Conservation (phyloP, 2,797 vertebrate genomes). For the Chelmon rostratus region DNA sequence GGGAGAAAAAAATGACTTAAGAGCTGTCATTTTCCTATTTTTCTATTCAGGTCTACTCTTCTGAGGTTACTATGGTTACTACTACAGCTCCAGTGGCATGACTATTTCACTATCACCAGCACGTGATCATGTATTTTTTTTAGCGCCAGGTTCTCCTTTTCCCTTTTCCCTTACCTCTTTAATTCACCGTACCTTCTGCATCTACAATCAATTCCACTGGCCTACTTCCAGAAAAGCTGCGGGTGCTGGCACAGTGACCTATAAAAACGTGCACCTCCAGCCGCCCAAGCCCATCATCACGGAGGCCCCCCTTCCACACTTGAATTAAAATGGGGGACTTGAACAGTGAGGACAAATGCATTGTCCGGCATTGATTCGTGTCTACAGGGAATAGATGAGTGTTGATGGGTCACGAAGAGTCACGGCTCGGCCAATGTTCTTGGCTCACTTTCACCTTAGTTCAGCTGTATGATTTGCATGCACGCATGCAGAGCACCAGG, state of each 20-base stretch:
- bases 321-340: slow-evolving; percentile 40
- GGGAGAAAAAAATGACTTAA: neutral
- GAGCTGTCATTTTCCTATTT: neutral
- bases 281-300: slow-evolving; percentile 37
- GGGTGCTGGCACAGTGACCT: slow-evolving; percentile 74
- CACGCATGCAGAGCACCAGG: slow-evolving; percentile 41
- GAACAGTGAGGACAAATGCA: neutral
- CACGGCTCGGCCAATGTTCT: slow-evolving; percentile 21
- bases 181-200: slow-evolving; percentile 56
- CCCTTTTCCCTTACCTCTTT: slow-evolving; percentile 33
- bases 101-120: slow-evolving; percentile 13
- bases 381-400: slow-evolving; percentile 29
- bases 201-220: slow-evolving; percentile 65
- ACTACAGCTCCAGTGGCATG: neutral
- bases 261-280: slow-evolving; percentile 55
- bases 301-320: slow-evolving; percentile 10
- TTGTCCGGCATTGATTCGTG: slow-evolving; percentile 39
- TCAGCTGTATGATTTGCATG: slow-evolving; percentile 40
- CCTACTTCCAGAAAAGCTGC: slow-evolving; percentile 67
- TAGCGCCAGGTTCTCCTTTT: slow-evolving; percentile 32
- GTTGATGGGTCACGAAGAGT: slow-evolving; percentile 22
- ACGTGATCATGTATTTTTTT: slow-evolving; percentile 10
- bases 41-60: slow-evolving; percentile 7
- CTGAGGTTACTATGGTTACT: slow-evolving; percentile 14
- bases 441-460: slow-evolving; percentile 26